Conservation (phyloP, 2,888 invertebrate species). For the Venusia cambrica region DNA sequence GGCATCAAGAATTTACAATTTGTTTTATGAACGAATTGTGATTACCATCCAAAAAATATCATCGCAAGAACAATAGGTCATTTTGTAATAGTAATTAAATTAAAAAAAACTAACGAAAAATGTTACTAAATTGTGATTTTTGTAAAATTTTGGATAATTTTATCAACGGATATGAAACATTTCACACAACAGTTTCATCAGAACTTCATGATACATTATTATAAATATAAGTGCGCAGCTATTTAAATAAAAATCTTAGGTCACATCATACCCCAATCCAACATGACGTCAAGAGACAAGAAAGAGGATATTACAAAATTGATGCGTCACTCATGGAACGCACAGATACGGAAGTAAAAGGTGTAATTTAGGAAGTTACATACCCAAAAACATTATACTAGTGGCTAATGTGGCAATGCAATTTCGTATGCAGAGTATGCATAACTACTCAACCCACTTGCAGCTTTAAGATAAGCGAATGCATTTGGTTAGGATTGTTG, state of each 20-base stretch:
- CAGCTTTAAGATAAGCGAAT: conserved; percentile 21
- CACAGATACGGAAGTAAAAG: conserved; percentile 27
- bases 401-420: conserved; percentile 13
- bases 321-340: conserved; percentile 30
- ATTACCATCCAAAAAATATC: no score
- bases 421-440: conserved; percentile 18
- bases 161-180: no score
- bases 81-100: no score
- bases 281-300: conserved; percentile 29
- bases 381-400: conserved; percentile 11
- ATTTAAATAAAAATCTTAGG: conserved; percentile 26
- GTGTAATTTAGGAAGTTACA: conserved; percentile 14
- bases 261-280: conserved; percentile 30
- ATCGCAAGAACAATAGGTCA: no score
- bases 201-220: no score
- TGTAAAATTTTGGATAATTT: no score
- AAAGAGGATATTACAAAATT: conserved; percentile 30
- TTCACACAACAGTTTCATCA: no score
- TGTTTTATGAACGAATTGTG: no score
- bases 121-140: no score
- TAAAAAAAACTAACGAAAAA: no score
- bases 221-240: no score
- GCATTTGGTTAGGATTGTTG: conserved; percentile 28
- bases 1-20: no score
- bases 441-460: conserved; percentile 19